Evolutionary conservation across 2,113 vertebrate genomes (phyloP).

Genomic region (Corydoras sp.): DNA sequence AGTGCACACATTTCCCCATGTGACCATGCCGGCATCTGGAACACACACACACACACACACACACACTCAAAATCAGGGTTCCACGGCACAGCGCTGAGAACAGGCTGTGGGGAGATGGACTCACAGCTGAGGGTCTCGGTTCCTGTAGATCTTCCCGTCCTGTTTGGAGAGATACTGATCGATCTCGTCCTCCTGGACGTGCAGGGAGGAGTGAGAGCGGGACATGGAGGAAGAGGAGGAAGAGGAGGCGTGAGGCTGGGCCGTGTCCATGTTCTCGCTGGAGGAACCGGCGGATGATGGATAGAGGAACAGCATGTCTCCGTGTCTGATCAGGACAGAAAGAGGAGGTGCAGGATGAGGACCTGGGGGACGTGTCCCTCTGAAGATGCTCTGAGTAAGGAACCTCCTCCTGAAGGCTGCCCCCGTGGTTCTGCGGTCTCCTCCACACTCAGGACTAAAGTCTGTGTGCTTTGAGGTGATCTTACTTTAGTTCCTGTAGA

Average conservation of each 20-base stretch:
- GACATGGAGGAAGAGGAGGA: conserved; percentile 53
- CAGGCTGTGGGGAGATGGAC: conserved; percentile 30
- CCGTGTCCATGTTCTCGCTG: conserved; percentile 88
- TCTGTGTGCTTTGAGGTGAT: too few species aligned
- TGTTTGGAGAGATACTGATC: conserved; percentile 92
- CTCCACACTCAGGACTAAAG: too few species aligned
- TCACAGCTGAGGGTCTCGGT: conserved; percentile 88
- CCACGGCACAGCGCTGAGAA: neutral
- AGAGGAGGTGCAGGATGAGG: neutral
- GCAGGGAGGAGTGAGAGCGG: conserved; percentile 67
- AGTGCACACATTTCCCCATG: conserved; percentile 94
- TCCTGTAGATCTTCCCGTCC: conserved; percentile 95
- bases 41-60: conserved; percentile 1
- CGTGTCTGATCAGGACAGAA: conserved; percentile 69
- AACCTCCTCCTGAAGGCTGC: too few species aligned
- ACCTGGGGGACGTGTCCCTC: too few species aligned
- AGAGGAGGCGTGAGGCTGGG: conserved; percentile 56
- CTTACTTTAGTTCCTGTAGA: too few species aligned
- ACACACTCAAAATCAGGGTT: neutral
- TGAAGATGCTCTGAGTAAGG: too few species aligned
- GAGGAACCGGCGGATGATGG: conserved; percentile 76
- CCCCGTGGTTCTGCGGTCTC: too few species aligned
- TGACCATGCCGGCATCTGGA: conserved; percentile 88
- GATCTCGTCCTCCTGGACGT: conserved; percentile 87
- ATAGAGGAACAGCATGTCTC: conserved; percentile 90